Conservation (phyloP, 2,797 vertebrate genomes). For the Enteromius treurensis region DNA sequence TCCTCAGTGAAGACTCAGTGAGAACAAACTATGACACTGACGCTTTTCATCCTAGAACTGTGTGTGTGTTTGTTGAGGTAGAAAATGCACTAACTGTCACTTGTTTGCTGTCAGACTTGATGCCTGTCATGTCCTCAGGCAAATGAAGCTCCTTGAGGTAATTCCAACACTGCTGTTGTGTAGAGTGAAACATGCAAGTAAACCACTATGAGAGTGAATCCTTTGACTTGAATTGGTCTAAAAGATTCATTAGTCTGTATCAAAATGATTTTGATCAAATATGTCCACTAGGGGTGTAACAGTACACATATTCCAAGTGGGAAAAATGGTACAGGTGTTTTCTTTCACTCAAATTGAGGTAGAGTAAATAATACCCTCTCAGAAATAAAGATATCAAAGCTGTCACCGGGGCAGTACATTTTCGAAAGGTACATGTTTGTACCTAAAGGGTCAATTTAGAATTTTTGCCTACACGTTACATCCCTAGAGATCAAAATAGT, state of each 20-base stretch:
- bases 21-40: neutral
- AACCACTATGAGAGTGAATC: neutral
- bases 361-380: neutral
- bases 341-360: neutral
- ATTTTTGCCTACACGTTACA: no score
- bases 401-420: no score
- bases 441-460: no score
- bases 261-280: neutral
- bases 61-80: slow-evolving; percentile 38
- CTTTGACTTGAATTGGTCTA: neutral
- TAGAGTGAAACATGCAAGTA: neutral
- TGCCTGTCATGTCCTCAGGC: slow-evolving; percentile 33
- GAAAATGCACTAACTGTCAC: neutral
- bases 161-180: neutral
- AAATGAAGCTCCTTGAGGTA: neutral
- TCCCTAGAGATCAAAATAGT: no score
- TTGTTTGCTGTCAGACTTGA: slow-evolving; percentile 23
- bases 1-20: slow-evolving; percentile 16
- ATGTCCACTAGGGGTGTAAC: neutral
- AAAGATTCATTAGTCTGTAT: neutral
- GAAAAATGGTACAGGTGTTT: neutral
- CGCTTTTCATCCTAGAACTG: neutral
- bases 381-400: no score
- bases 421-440: no score
- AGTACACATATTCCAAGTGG: neutral